Percentiles rank a stretch among this genome's conserved stretches.
phyloP scores from a whole-genome alignment of 1,140 invertebrate species.

The Diprion similis region DNA sequence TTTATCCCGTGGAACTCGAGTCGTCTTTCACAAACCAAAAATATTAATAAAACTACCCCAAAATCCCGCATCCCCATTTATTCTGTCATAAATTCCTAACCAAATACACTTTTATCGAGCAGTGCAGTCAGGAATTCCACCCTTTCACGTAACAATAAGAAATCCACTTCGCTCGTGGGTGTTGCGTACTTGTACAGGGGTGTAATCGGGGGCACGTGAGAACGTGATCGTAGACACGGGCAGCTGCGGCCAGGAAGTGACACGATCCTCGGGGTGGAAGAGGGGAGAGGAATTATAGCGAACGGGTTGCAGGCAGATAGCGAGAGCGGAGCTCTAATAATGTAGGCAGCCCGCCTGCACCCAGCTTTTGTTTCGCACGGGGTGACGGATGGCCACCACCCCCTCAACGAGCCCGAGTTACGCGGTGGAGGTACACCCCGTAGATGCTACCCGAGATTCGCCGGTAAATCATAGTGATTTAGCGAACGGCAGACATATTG shows the following conservation, averaged over 20 bases:
- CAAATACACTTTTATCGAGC: no score
- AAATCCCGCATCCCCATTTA: no score
- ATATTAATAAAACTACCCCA: no score
- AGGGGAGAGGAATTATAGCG: no score
- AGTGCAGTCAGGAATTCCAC: no score
- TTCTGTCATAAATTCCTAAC: no score
- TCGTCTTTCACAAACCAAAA: no score
- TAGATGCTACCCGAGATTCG: not conserved
- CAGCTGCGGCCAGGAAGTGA: not conserved
- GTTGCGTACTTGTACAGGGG: not conserved
- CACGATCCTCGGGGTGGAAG: not conserved
- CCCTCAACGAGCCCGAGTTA: not conserved
- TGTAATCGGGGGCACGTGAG: not conserved
- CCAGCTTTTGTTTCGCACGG: slow-evolving; percentile 1
- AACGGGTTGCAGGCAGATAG: not conserved
- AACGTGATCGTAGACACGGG: not conserved
- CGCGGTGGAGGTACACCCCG: not conserved
- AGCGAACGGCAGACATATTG: slow-evolving; percentile 3
- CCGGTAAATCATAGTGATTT: slow-evolving; percentile 2
- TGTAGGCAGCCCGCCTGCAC: not conserved
- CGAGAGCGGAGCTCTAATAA: not conserved
- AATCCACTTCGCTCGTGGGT: no score
- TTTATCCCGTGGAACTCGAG: no score
- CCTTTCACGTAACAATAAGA: no score
- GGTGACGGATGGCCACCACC: not conserved